Evolutionary conservation across 2,888 invertebrate genomes (phyloP), one percentile per base, ranked within the genome.

Genomic region (Cheilosia vulpina): DNA sequence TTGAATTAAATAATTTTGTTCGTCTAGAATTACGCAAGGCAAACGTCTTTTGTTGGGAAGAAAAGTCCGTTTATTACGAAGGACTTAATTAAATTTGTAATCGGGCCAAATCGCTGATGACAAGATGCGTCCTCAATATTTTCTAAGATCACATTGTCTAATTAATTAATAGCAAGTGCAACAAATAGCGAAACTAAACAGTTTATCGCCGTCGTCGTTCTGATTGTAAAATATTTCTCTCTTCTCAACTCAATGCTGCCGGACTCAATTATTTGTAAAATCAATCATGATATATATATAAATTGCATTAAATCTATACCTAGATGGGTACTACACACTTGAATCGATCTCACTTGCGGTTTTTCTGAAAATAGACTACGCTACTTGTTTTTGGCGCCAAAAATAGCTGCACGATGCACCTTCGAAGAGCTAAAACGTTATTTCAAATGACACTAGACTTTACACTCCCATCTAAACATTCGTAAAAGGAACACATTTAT

Each of bases 151-250:
- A 45, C 5, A 75, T 52, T 75, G 55, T 68, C 47, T 55, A 77
- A 71, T 75, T 75, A 69, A 81, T 76, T 76, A 69, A 63, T 43
- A 45, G 45, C 43, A 41, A 62, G 62, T 55, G 75, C 41, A 68
- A 27, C 0, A 5, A 9, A 7, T 45, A 47, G 38, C 41, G 47
- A 31, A 66, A 55, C 24, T 62, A 17, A 63, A 55, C 47, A 43
- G 43, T 34, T 62, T 58, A 65, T 63, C 38, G 38, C 31, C 63
- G 43, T 63, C 50, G 19, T 31, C 43, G 47, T 55, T 43, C 27
- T 27, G 0, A 34, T 19, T 17, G 31, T 9, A 31, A 9, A 31
- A 31, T 27, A 45, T 17, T 38, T 62, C 4, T 24, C 27, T 45
- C 4, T 31, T n/a, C 38, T 15, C 50, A n/a, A 11, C n/a, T 65